Conservation (phyloP, 2,888 invertebrate genomes). For the Perizoma flavofasciatum region DNA sequence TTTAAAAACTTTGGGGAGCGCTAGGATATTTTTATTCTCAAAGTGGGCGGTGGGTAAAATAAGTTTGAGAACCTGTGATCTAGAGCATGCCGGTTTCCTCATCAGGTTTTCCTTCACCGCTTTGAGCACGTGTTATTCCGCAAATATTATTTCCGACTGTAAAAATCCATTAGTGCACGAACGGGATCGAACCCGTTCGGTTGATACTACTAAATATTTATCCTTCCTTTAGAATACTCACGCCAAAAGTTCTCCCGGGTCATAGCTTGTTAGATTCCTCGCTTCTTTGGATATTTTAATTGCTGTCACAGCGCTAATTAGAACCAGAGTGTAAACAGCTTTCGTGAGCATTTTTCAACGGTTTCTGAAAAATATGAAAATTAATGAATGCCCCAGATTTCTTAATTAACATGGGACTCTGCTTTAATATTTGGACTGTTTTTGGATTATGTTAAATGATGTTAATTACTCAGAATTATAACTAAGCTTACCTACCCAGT, state of each 20-base stretch:
- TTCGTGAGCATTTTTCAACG: slow-evolving; percentile 8
- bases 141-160: too few relatives aligned
- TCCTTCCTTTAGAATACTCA: slow-evolving; percentile 30
- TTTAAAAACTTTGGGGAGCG: too few relatives aligned
- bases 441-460: neutral
- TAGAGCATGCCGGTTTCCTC: too few relatives aligned
- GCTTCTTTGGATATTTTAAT: slow-evolving; percentile 1
- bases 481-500: neutral
- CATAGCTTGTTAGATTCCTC: slow-evolving; percentile 33
- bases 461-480: neutral
- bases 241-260: slow-evolving; percentile 47
- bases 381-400: neutral
- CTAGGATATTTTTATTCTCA: too few relatives aligned
- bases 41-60: too few relatives aligned
- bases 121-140: too few relatives aligned
- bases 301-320: slow-evolving; percentile 9
- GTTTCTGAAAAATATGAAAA: slow-evolving; percentile 2
- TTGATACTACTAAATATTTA: too few relatives aligned
- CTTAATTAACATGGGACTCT: slow-evolving; percentile 1
- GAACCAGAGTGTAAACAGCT: slow-evolving; percentile 6
- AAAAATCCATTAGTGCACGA: too few relatives aligned
- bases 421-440: neutral
- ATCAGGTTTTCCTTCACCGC: too few relatives aligned
- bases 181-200: too few relatives aligned
- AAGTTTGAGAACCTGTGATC: too few relatives aligned